Evolutionary conservation across 2,797 vertebrate species (phyloP), one percentile per base, ranked within the genome.

Genomic region (Coregonus sp.): DNA sequence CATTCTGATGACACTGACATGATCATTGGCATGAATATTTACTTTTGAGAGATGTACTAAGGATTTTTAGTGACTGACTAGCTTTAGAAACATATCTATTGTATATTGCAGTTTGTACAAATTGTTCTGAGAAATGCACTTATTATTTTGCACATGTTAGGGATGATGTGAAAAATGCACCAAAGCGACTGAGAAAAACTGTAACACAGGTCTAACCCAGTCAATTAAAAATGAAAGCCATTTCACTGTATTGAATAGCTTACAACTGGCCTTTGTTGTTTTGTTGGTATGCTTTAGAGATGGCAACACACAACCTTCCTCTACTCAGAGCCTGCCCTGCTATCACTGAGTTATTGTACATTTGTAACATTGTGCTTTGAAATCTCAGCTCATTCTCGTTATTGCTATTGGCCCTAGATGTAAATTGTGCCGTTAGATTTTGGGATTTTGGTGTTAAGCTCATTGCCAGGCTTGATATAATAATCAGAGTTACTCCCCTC

Each of bases 221-320:
- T 91, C 90, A 91, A 91, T 92, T 92, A 92, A 87, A 76, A 76
- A 78, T 76, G 78, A 73, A 80, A 85, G 52, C 14, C 80, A 86
- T 85, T 86, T 90, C 82, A 83, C 76, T 74, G 73, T 75, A 79
- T 79, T 74, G 73, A 31, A 61, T 85, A 59, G 12, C 56, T 67
- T 3, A 52, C 65, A 78, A 20, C 52, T 54, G 20, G 74, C n/a
- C 76, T 83, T 83, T 85, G 79, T 87, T 84, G 82, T 80, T 76
- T 40, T 4, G 73, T 72, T 72, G 40, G 40, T 47, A 47, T 47
- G 9, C 9, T 47, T 47, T 11, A 47, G 40, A 47, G 9, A 47
- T 47, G 52, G 5, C 52, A 18, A 54, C 52, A 54, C 52, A 1
- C 52, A 15, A 54, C 16, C 16, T 29, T 50, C 14, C 3, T 61